Evolutionary conservation across 2,113 vertebrate genomes (phyloP).

Genomic region (Ctenodactylus gundi): DNA sequence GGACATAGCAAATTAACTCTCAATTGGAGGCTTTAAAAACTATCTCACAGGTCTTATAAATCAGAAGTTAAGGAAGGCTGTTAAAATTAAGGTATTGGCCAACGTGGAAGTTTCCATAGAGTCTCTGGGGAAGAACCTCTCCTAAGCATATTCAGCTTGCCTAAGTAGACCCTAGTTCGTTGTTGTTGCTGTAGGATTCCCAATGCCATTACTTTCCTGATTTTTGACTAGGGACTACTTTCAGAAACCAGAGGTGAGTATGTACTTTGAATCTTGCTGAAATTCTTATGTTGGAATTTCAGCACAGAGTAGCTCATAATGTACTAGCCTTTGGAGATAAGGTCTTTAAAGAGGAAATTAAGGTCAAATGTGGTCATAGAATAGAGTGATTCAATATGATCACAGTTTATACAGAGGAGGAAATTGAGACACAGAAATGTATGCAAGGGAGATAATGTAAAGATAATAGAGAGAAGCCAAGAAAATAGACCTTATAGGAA

Average conservation of each 20-base stretch:
- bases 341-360: background rate
- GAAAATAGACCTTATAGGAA: background rate
- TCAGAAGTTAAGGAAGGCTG: background rate
- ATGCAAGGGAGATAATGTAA: background rate
- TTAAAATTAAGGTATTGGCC: background rate
- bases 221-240: background rate
- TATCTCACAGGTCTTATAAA: background rate
- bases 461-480: background rate
- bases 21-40: background rate
- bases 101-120: background rate
- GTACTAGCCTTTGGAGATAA: background rate
- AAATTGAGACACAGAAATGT: background rate
- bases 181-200: background rate
- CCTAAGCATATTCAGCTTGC: no score
- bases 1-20: background rate
- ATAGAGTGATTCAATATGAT: background rate
- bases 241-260: background rate
- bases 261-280: background rate
- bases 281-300: background rate
- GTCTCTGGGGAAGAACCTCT: background rate
- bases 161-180: background rate
- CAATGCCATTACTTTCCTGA: background rate
- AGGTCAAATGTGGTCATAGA: background rate
- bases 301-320: background rate
- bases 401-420: background rate